phyloP scores from a whole-genome alignment of 2,888 invertebrate genomes.

The Gastrophysa polygoni region DNA sequence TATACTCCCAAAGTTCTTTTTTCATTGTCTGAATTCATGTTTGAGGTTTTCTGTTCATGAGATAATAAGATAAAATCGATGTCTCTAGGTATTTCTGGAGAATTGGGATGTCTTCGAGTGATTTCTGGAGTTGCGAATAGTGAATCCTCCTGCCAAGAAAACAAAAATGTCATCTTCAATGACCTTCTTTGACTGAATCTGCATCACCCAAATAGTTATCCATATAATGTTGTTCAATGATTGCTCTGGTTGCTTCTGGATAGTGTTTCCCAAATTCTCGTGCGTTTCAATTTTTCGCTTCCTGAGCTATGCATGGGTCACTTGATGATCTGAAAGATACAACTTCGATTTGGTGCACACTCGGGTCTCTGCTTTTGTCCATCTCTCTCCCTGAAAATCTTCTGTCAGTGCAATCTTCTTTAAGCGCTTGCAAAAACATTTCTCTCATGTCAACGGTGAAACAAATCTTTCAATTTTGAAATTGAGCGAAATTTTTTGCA shows the following conservation, averaged over 20 bases:
- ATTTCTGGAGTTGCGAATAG: too few species aligned
- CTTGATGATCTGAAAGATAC: constrained; percentile 11
- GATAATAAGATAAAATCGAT: too few species aligned
- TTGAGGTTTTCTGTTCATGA: too few species aligned
- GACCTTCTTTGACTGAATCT: too few species aligned
- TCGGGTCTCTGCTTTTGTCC: neutral
- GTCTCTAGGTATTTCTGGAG: too few species aligned
- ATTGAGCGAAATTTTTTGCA: neutral
- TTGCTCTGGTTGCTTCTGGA: constrained; percentile 2
- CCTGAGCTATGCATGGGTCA: constrained; percentile 13
- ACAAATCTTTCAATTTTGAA: neutral
- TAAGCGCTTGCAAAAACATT: neutral
- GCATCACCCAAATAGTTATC: too few species aligned
- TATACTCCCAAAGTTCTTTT: too few species aligned
- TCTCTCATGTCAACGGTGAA: neutral
- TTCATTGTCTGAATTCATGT: too few species aligned
- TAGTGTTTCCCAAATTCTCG: neutral
- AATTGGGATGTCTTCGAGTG: too few species aligned
- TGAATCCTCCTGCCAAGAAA: too few species aligned
- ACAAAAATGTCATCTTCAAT: too few species aligned
- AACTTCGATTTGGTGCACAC: constrained; percentile 7
- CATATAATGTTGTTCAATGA: too few species aligned
- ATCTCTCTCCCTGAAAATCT: neutral
- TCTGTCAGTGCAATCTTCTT: neutral
- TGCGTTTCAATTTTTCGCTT: constrained; percentile 17